Evolutionary conservation across 2,888 invertebrate genomes (phyloP), one percentile per base, ranked within the genome.

Genomic region (Spilosoma lubricipeda): DNA sequence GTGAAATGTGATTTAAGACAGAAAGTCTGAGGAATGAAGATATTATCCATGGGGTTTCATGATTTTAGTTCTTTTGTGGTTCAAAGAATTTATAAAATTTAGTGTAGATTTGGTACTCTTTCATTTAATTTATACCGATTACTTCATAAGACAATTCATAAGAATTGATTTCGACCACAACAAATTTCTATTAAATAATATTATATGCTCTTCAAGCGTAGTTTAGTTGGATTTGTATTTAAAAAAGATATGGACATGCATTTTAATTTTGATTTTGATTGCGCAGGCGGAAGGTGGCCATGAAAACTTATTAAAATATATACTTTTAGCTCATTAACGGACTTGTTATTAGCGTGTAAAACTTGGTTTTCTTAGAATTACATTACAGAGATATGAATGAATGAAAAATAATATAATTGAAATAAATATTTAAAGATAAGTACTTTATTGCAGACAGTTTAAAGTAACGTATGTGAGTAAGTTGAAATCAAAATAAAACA

Each of bases 1-100:
- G 70, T 73, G 73, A 73, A 56, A 73, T 42, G 65, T n/a, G 73
- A 73, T 73, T 73, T 70, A 73, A 65, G 39, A n/a, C 30, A 56
- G 56, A 56, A 70, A 66, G 42, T 39, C n/a, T 45, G 27, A 27
- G 39, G 68, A 64, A 64, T 73, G 68, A 69, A 64, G 64, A 69
- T 27, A 64, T 13, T 0, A 42, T 68, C 27, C 33, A 33, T n/a
- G 39, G 63, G 45, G 39, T 23, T 1, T n/a, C 20, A 20, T 39
- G 70, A 27, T 63, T 9, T 59, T 30, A 30, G 33, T 68, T 72
- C 8, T 72, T 45, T 30, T 42, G 52, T 36, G 30, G 27, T 27
- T 63, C 18, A 18, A 15, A 15, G 20, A 0, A 1, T 52, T 48
- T 48, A 7, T 9, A 23, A 2, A 52, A 23, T 52, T 52, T 8